Evolutionary conservation across 2,888 invertebrate species (phyloP), one percentile per base, ranked within the genome.

Genomic region (Rhamnusium bicolor): DNA sequence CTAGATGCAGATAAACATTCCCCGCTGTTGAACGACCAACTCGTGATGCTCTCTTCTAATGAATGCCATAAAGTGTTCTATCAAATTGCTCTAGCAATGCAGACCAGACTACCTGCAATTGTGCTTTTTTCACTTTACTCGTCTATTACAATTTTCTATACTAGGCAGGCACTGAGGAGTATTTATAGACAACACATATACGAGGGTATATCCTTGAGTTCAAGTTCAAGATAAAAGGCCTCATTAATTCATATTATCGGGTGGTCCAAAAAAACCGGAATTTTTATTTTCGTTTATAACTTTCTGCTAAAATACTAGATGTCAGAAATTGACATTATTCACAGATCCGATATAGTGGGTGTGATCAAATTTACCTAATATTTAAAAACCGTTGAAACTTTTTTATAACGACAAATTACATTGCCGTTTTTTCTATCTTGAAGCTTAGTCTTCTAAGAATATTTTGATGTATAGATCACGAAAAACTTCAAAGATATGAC

Each of bases 41-140:
- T 83, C 83, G 83, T 84, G 82, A 83, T 82, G 80, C 80, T 80
- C 77, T 73, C 73, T 77, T 83, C 82, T 84, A 83, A 84, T 84
- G 83, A 82, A 83, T 74, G 79, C 82, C 81, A 84, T 84, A 83
- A 84, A 83, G 78, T 83, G 81, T 80, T 80, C 80, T 78, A 80
- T 82, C 81, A 81, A 82, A 82, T 83, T 80, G 81, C 78, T 65
- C 75, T 60, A 63, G 73, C 69, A 69, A 49, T 71, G 74, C 71
- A 69, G 71, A 69, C 68, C 63, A 68, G 70, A 74, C 74, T 78
- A 73, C 76, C 70, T 63, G 71, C 77, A 75, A 77, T 75, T 77
- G 77, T 69, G 73, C 54, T 75, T 73, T 75, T 75, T 74, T 70
- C 71, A 66, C 71, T 56, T 61, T 32, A 21, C 73, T 63, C 70